A percentile compares a stretch with the other conserved stretches of the same genome.
phyloP scores from a whole-genome alignment of 1,140 invertebrate genomes.

The Delia radicum region DNA sequence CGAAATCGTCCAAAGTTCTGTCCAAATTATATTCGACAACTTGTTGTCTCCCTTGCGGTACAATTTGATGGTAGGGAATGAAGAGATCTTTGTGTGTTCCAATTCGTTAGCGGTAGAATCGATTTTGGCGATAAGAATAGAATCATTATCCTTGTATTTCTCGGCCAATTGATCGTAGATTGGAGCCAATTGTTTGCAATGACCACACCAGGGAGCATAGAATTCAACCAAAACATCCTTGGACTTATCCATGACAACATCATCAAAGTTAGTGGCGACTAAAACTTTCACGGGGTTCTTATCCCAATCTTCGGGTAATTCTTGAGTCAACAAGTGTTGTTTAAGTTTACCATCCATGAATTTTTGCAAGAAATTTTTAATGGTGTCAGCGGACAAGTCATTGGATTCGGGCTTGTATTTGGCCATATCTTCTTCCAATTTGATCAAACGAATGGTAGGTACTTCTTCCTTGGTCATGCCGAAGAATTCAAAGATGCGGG shows the following conservation, averaged over 20 bases:
- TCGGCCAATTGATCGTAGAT: constrained; percentile 83
- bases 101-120: constrained; percentile 97
- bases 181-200: constrained; percentile 95
- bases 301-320: constrained; percentile 96
- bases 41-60: constrained; percentile 92
- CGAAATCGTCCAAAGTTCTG: constrained; percentile 89
- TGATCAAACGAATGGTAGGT: constrained; percentile 90
- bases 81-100: constrained; percentile 90
- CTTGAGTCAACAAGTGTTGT: constrained; percentile 90
- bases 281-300: constrained; percentile 92
- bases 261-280: constrained; percentile 94
- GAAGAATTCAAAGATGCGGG: constrained; percentile 98
- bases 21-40: constrained; percentile 93
- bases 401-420: constrained; percentile 91
- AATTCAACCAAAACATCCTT: constrained; percentile 98
- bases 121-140: constrained; percentile 96
- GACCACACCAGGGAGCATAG: constrained; percentile 97
- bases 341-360: constrained; percentile 93
- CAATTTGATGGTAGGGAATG: constrained; percentile 95
- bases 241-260: constrained; percentile 82
- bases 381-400: constrained; percentile 75
- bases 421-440: constrained; percentile 95
- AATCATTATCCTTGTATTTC: constrained; percentile 82
- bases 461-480: constrained; percentile 92
- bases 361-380: constrained; percentile 81